phyloP scores from a whole-genome alignment of 2,797 vertebrate species.

The Agapornis canus region DNA sequence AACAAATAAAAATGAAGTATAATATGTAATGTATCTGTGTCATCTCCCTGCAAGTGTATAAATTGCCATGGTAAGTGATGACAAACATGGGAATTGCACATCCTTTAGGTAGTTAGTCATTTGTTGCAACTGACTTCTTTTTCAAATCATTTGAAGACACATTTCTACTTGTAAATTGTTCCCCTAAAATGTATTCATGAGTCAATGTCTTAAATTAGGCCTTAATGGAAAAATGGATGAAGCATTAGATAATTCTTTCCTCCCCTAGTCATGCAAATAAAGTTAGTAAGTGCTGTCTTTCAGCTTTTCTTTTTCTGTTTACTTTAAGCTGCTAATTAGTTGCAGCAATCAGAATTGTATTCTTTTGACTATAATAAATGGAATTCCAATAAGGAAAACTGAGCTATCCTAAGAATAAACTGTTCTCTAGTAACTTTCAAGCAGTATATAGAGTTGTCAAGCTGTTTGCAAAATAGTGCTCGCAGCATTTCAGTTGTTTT shows the following conservation, averaged over 20 bases:
- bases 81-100: background rate
- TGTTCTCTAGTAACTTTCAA: background rate
- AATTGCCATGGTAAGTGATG: background rate
- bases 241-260: constrained; percentile 57
- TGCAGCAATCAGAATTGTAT: constrained; percentile 30
- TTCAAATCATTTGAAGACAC: background rate
- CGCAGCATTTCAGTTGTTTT: background rate
- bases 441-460: background rate
- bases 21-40: background rate
- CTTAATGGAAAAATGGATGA: constrained; percentile 50
- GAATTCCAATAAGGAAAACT: constrained; percentile 31
- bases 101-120: background rate
- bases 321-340: constrained; percentile 38
- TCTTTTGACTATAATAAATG: constrained; percentile 21
- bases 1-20: background rate
- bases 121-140: background rate
- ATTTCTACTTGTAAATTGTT: constrained; percentile 20
- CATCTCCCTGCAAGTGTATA: background rate
- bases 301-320: constrained; percentile 22
- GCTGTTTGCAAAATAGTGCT: background rate
- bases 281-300: constrained; percentile 13
- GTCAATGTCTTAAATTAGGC: constrained; percentile 37
- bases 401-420: constrained; percentile 40
- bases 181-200: constrained; percentile 24
- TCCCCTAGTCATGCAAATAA: background rate